A percentile compares a stretch with the other conserved stretches of the same genome.
phyloP scores from a whole-genome alignment of 2,888 invertebrate genomes.

The Fragum sueziense region DNA sequence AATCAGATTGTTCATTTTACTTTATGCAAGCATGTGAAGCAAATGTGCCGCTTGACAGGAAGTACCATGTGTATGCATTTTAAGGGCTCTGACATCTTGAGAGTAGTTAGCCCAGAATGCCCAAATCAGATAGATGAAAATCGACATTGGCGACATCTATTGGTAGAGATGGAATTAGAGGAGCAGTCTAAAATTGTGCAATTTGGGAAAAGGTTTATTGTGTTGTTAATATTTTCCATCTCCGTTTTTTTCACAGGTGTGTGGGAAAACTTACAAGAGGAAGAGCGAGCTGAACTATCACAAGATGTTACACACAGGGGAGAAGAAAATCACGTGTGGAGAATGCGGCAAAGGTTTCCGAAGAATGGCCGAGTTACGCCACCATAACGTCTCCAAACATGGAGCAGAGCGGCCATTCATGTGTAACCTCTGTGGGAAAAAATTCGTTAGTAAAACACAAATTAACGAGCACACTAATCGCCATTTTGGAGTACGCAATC shows the following conservation, averaged over 20 bases:
- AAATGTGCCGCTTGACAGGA: too few species aligned
- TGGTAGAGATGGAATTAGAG: too few species aligned
- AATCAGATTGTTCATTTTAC: too few species aligned
- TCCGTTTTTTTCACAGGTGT: conserved; percentile 38
- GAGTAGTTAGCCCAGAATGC: too few species aligned
- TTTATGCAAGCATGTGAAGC: too few species aligned
- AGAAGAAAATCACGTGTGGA: conserved; percentile 46
- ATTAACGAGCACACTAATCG: conserved; percentile 41
- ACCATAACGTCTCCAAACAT: conserved; percentile 46
- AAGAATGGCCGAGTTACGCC: conserved; percentile 34
- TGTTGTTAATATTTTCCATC: too few species aligned
- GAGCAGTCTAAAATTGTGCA: too few species aligned
- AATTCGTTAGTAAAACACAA: conserved; percentile 32
- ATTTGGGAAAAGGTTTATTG: too few species aligned
- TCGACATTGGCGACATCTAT: too few species aligned
- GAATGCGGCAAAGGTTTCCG: conserved; percentile 53
- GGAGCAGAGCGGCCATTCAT: conserved; percentile 33
- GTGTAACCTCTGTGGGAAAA: conserved; percentile 43
- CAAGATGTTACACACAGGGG: conserved; percentile 46
- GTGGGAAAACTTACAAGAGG: conserved; percentile 52
- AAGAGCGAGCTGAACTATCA: conserved; percentile 54
- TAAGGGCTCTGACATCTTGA: too few species aligned
- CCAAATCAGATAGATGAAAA: too few species aligned
- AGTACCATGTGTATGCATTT: too few species aligned
- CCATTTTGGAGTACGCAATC: conserved; percentile 28